Evolutionary conservation across 2,888 invertebrate genomes (phyloP), one percentile per base, ranked within the genome.

Genomic region (Criorhina ranunculi): DNA sequence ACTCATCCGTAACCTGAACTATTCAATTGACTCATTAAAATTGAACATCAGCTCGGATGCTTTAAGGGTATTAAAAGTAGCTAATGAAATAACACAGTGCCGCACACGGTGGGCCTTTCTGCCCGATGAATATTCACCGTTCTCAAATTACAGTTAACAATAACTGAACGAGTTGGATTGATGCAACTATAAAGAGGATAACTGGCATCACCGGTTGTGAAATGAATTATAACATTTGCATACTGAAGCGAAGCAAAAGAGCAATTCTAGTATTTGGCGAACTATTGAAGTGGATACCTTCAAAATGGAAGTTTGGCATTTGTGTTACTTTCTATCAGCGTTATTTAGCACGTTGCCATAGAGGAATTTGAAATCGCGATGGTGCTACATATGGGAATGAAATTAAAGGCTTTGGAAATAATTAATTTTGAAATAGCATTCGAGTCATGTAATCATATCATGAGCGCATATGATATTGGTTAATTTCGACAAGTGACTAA

Each of bases 191-290:
- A 44, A 66, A 35, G 55, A 57, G 46, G 29, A 46, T 66, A 29
- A 66, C 37, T 55, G 31, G 15, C 12, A 19, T 15, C 31, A 49
- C 3, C 33, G 35, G 11, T 17, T 29, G 37, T 6, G 29, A 17
- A 57, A 46, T 57, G 46, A 66, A 75, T 44, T 75, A 31, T 33
- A n/a, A 8, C 29, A 37, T 31, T 66, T 75, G 15, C 33, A 31
- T 53, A 17, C n/a, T 29, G 24, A 46, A 64, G 15, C 29, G 17
- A 15, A 37, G 55, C 31, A 67, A 75, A 75, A 66, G 66, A 37
- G 66, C 66, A 75, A 19, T 31, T 66, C 46, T 37, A 46, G 46
- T 75, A 46, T 75, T 57, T 75, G 44, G 29, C n/a, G 11, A 75
- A 46, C 15, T 11, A 57, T 51, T 44, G 24, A 55, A 53, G 64